Evolutionary conservation across 2,113 vertebrate genomes (phyloP), one percentile per base, ranked within the genome.

Genomic region (Stegastes partitus): DNA sequence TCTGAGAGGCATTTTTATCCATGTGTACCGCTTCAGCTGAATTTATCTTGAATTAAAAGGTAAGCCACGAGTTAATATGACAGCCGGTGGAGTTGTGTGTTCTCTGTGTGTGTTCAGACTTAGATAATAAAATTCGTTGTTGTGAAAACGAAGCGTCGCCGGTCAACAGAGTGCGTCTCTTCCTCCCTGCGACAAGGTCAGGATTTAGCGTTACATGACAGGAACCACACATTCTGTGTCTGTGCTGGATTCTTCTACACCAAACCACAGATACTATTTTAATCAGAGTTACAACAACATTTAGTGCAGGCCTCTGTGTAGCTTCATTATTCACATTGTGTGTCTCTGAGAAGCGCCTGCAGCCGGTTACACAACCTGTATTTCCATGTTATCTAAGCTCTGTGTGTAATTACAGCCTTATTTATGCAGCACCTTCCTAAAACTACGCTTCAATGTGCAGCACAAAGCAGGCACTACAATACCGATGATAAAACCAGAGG

Each of bases 171-270:
- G 45, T 15, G 31, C 14, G 45, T 7, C 26, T 70, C 37, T 42
- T 75, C 18, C 22, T 37, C 21, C 39, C 1, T 21, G 42, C 65
- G 59, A 67, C 94, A 95, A 95, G 94, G 94, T 95, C 94, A 94
- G 91, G 66, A 88, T 85, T 77, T 25, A 42, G 59, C 28, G 77
- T 75, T 62, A 58, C 74, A 45, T 77, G 62, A 72, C 37, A 68
- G 64, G 9, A 71, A 5, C 39, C 23, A 9, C 1, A 23, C 57
- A 0, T 34, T 18, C 16, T 59, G 2, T 28, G 6, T 47, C 8
- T 9, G 6, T 31, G 39, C 23, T 5, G 4, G 23, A 34, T 37
- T 1, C 1, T 34, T 34, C 0, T 21, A 2, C 22, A 11, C 37
- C 0, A 2, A 21, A 9, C 1, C 0, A 25, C 0, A n/a, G 2